A percentile compares a stretch with the other conserved stretches of the same genome.
These are phyloP conservation scores for Cydia splendana DNA, from an alignment of 1,140 invertebrate species.

Conservation along the genomic window DNA sequence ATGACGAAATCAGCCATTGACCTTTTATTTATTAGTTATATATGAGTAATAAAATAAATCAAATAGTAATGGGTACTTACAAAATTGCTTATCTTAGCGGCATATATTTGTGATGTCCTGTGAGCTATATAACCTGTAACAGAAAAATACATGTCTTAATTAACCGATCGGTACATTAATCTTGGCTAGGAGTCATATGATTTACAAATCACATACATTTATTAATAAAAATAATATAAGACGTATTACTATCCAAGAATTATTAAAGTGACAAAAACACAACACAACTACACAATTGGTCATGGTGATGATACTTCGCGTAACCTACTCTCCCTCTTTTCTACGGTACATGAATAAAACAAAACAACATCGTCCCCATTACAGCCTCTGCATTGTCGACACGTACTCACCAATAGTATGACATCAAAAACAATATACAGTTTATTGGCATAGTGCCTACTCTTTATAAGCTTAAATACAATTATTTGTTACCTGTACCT, in stretches of 20 bases:
- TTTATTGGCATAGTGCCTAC: constrained; percentile 5
- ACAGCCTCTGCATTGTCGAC: constrained; percentile 7
- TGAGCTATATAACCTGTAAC: constrained; percentile 64
- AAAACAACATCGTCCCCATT: constrained; percentile 20
- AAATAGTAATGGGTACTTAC: constrained; percentile 52
- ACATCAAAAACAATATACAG: constrained; percentile 10
- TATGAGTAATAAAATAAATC: background rate
- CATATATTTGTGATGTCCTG: constrained; percentile 59
- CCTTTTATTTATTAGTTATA: no score
- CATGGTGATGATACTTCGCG: background rate
- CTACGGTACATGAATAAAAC: constrained; percentile 28
- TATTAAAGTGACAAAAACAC: background rate
- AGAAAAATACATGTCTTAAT: constrained; percentile 44
- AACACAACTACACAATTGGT: background rate
- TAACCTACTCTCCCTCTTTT: constrained; percentile 31
- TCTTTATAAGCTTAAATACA: background rate
- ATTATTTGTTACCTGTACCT: no score
- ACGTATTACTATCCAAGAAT: background rate
- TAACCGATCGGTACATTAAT: constrained; percentile 33
- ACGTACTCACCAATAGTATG: background rate
- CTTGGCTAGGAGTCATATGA: background rate
- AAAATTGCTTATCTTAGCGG: constrained; percentile 59
- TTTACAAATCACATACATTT: background rate
- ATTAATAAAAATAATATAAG: background rate
- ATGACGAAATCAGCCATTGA: no score